Evolutionary conservation across 2,113 vertebrate species (phyloP).

Genomic region (Sylvicapra grimmia): DNA sequence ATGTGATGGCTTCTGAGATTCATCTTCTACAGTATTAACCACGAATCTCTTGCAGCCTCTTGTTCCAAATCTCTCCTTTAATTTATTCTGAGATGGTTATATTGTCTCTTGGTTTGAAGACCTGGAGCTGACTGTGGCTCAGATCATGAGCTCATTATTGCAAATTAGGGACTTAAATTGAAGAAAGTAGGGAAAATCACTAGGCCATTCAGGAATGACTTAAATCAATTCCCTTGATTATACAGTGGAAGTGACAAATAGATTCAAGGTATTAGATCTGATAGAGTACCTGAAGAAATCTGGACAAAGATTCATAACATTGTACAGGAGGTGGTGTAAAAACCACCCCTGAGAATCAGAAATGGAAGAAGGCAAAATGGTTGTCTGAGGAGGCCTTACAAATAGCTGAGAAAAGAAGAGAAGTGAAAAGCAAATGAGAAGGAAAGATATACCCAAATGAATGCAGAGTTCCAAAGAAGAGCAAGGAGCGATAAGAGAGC

Average conservation of each 20-base stretch:
- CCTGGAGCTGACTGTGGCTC: not conserved
- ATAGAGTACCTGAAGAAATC: not conserved
- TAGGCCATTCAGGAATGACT: not conserved
- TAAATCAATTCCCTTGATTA: not conserved
- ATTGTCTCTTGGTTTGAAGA: not conserved
- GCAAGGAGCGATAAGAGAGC: not conserved
- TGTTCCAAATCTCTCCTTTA: not conserved
- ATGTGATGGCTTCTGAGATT: not conserved
- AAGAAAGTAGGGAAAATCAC: not conserved
- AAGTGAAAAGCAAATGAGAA: not conserved
- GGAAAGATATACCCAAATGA: not conserved
- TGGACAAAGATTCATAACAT: not conserved
- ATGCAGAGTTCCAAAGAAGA: not conserved
- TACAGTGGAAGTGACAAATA: not conserved
- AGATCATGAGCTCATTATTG: not conserved
- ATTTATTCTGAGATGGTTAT: not conserved
- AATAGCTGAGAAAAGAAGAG: not conserved
- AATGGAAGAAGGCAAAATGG: not conserved
- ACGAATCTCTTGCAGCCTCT: not conserved
- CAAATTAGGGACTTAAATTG: not conserved
- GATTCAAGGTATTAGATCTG: not conserved
- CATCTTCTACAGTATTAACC: not conserved
- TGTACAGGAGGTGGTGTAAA: not conserved
- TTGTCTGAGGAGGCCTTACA: not conserved
- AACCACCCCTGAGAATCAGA: not conserved